Conservation (phyloP, 1,140 invertebrate species). For the Hypsibius dujardini region DNA sequence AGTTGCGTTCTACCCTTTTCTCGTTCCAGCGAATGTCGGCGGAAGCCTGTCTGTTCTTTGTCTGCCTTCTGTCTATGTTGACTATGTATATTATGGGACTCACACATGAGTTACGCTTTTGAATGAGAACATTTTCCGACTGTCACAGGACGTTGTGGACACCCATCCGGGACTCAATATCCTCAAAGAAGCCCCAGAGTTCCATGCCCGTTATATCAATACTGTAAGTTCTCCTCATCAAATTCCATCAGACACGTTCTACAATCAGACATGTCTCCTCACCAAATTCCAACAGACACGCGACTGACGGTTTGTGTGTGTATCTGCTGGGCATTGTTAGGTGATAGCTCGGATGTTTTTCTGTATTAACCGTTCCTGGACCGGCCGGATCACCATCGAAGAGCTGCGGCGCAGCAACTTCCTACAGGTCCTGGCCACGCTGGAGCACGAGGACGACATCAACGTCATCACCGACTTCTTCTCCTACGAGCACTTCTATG, state of each 20-base stretch:
- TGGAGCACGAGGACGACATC: slow-evolving; percentile 78
- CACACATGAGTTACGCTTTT: too few relatives aligned
- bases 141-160: slow-evolving; percentile 95
- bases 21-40: too few relatives aligned
- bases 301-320: slow-evolving; percentile 17
- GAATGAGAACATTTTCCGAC: too few relatives aligned
- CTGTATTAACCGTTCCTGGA: slow-evolving; percentile 93
- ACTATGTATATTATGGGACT: too few relatives aligned
- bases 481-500: slow-evolving; percentile 99
- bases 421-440: slow-evolving; percentile 37
- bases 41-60: slow-evolving; percentile 21
- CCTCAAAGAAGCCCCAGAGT: slow-evolving; percentile 88
- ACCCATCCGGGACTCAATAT: slow-evolving; percentile 95
- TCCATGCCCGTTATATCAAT: slow-evolving; percentile 93
- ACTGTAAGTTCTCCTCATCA: slow-evolving; percentile 47
- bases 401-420: slow-evolving; percentile 84
- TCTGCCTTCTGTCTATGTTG: slow-evolving; percentile 31
- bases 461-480: slow-evolving; percentile 87
- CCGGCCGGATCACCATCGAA: slow-evolving; percentile 64
- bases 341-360: slow-evolving; percentile 96
- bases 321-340: slow-evolving; percentile 38
- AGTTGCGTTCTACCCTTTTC: too few relatives aligned
- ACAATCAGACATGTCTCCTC: too few relatives aligned
- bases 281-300: too few relatives aligned
- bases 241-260: too few relatives aligned